Percentiles rank a stretch among this genome's conserved stretches.
Conservation (phyloP, 2,113 vertebrate genomes). For the Chrysemys picta region DNA sequence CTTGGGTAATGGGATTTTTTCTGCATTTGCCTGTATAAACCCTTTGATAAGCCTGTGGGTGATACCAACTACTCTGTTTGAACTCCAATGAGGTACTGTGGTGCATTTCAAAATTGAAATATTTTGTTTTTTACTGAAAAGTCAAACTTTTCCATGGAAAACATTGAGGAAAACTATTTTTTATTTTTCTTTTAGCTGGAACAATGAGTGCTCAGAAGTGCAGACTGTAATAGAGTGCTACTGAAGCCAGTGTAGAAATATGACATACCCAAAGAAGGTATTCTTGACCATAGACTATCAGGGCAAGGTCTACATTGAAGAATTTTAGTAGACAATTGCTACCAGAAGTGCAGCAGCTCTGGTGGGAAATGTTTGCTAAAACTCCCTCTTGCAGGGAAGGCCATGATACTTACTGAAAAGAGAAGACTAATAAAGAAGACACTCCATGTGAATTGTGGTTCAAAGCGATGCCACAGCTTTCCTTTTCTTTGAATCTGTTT, state of each 20-base stretch:
- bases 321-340: not conserved
- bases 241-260: not conserved
- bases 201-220: not conserved
- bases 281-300: not conserved
- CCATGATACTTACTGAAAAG: not conserved
- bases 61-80: no score
- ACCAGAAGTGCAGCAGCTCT: not conserved
- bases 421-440: not conserved
- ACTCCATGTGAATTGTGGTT: not conserved
- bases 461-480: not conserved
- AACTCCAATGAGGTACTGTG: no score
- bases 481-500: constrained; percentile 8
- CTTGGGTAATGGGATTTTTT: no score
- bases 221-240: not conserved
- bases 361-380: not conserved
- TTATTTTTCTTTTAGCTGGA: not conserved
- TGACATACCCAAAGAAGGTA: not conserved
- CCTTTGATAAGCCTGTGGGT: no score
- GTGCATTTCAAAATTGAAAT: not conserved
- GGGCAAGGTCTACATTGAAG: not conserved
- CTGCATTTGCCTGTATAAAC: no score
- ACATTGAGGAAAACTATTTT: not conserved
- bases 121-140: not conserved
- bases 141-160: not conserved
- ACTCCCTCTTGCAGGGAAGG: not conserved